Evolutionary conservation across 2,888 invertebrate species (phyloP).

Genomic region (Chamaedrilus cognettii): DNA sequence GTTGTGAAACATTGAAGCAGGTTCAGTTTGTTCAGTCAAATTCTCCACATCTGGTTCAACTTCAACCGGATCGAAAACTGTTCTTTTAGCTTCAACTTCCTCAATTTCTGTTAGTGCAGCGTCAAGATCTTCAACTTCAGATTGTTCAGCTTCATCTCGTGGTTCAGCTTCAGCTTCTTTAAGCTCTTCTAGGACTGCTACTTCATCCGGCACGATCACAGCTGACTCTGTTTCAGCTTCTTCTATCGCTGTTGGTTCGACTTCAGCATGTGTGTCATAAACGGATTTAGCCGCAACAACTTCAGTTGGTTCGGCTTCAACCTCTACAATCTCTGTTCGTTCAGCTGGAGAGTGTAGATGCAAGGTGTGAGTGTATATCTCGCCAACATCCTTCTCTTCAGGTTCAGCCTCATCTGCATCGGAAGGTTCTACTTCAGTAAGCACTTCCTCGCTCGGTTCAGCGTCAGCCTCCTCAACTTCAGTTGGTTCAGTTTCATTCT

Average conservation of each 20-base stretch:
- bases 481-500: background rate
- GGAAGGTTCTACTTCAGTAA: background rate
- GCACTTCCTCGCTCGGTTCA: background rate
- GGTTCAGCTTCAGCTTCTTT: background rate
- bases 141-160: conserved; percentile 2
- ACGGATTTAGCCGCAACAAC: too few species aligned
- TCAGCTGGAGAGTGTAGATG: too few species aligned
- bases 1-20: too few species aligned
- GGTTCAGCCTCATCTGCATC: background rate
- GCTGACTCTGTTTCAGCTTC: too few species aligned
- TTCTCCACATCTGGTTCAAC: background rate
- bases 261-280: too few species aligned
- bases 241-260: too few species aligned
- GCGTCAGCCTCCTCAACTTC: background rate
- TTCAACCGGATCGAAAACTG: conserved; percentile 4
- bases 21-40: background rate
- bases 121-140: background rate
- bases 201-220: background rate
- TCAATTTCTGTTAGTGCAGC: background rate
- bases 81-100: background rate
- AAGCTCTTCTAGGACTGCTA: too few species aligned
- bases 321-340: too few species aligned
- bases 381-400: background rate
- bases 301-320: too few species aligned
- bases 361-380: too few species aligned